Evolutionary conservation across 2,888 invertebrate genomes (phyloP).

Genomic region (Cosmopolites sordidus): DNA sequence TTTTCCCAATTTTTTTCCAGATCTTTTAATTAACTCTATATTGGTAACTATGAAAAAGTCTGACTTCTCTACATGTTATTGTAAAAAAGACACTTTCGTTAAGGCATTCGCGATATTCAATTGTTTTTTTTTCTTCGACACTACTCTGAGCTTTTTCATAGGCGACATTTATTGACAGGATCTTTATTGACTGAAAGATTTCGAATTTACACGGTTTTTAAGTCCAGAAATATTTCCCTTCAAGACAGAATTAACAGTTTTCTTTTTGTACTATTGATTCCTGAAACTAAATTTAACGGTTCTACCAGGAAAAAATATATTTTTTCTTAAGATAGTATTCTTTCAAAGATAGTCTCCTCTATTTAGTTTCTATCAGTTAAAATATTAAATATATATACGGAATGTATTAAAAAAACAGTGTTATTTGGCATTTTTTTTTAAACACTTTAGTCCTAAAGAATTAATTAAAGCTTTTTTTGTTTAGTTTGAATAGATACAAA

Average conservation of each 20-base stretch:
- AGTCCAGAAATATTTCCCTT: too few relatives aligned
- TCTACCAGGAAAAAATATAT: too few relatives aligned
- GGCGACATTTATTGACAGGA: constrained; percentile 17
- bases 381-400: constrained; percentile 41
- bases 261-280: too few relatives aligned
- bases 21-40: neutral
- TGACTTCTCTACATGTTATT: constrained; percentile 8
- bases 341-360: constrained; percentile 1
- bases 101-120: constrained; percentile 30
- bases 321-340: too few relatives aligned
- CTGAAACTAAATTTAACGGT: too few relatives aligned
- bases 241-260: too few relatives aligned
- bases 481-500: constrained; percentile 43
- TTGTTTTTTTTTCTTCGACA: constrained; percentile 31
- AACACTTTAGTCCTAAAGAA: constrained; percentile 41
- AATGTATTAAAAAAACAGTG: constrained; percentile 49
- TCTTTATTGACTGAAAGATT: neutral
- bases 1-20: neutral
- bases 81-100: constrained; percentile 24
- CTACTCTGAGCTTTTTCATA: constrained; percentile 11
- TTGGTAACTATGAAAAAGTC: constrained; percentile 15
- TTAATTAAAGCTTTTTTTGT: constrained; percentile 45
- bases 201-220: neutral
- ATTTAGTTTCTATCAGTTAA: constrained; percentile 11
- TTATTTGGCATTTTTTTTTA: constrained; percentile 49